Evolutionary conservation across 2,888 invertebrate species (phyloP), one percentile per base, ranked within the genome.

Genomic region (Unio delphinus): DNA sequence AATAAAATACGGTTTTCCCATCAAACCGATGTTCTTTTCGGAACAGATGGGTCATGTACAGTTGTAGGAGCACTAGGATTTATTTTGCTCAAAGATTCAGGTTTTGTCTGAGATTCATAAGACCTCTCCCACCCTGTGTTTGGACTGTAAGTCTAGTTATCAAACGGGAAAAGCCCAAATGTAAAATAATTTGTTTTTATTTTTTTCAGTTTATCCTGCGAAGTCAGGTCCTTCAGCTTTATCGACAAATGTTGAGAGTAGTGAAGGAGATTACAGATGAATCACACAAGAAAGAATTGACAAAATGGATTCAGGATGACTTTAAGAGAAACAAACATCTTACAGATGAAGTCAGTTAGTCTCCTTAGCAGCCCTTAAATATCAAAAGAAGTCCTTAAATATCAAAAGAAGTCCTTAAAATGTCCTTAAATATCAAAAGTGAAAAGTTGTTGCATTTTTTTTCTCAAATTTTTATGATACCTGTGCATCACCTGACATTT

Each of bases 221-320:
- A 18, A 94, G 94, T 90, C 94, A 95, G 90, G 95, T 95, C 0
- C 88, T 95, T 28, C 94, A 93, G 82, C 89, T 95, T 0, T 96
- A 95, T 84, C 91, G 94, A 76, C 92, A 93, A 75, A 94, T 95
- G 73, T 92, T 95, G 80, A 92, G 93, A 65, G 92, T 94, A 11
- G 92, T 95, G 64, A 92, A 92, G 68, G 90, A 92, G 83, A 93
- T 95, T 15, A 93, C 94, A 1, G 94, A 95, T 86, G 90, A 92
- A 79, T 89, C 86, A 1, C 93, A 94, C 66, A 92, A 92, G 72
- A 83, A 90, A 1, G 95, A 95, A 81, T 89, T 96, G 28, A 92
- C 90, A 69, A 92, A 93, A 63, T 96, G 95, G 95, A 93, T 94
- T 0, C 91, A 94, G 68, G 88, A 92, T 23, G 95, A 95, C 86